Evolutionary conservation across 2,888 invertebrate species (phyloP).

Genomic region (Epistrophella euchroma): DNA sequence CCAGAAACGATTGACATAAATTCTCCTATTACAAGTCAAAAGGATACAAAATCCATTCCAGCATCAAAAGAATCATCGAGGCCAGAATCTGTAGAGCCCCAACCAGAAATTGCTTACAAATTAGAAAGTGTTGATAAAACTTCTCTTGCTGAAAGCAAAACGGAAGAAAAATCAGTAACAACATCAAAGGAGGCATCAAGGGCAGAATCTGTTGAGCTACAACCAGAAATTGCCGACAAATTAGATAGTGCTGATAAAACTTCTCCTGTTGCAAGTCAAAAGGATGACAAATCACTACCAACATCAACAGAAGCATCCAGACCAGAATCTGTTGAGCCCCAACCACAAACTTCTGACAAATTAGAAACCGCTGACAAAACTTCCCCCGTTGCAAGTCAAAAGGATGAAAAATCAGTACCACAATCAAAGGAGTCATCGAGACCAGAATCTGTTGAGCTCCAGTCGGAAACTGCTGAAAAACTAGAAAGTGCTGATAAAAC

Average conservation of each 20-base stretch:
- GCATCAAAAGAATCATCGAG: constrained; percentile 66
- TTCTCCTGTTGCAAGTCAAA: constrained; percentile 1
- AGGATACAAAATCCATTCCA: constrained; percentile 51
- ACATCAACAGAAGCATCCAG: constrained; percentile 73
- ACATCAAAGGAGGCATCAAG: constrained; percentile 75
- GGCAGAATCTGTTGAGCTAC: constrained; percentile 48
- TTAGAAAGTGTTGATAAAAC: background rate
- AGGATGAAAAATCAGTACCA: constrained; percentile 54
- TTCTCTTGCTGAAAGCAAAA: background rate
- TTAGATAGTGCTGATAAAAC: background rate
- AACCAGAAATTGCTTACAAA: background rate
- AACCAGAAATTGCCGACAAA: too few relatives aligned
- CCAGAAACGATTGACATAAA: too few relatives aligned
- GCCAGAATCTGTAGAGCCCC: constrained; percentile 41
- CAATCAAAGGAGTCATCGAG: constrained; percentile 70
- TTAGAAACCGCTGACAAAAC: constrained; percentile 30
- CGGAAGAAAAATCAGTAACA: constrained; percentile 51
- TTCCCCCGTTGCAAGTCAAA: constrained; percentile 8
- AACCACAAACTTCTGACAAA: constrained; percentile 20
- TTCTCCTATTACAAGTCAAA: constrained; percentile 8
- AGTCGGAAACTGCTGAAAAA: background rate
- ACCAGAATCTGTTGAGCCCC: constrained; percentile 80
- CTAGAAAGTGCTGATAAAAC: constrained; percentile 13
- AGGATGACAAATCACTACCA: constrained; percentile 7
- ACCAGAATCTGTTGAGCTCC: background rate